A percentile compares a stretch with the other conserved stretches of the same genome.
phyloP scores from a whole-genome alignment of 2,113 vertebrate genomes.

The Capricornis sumatraensis region DNA sequence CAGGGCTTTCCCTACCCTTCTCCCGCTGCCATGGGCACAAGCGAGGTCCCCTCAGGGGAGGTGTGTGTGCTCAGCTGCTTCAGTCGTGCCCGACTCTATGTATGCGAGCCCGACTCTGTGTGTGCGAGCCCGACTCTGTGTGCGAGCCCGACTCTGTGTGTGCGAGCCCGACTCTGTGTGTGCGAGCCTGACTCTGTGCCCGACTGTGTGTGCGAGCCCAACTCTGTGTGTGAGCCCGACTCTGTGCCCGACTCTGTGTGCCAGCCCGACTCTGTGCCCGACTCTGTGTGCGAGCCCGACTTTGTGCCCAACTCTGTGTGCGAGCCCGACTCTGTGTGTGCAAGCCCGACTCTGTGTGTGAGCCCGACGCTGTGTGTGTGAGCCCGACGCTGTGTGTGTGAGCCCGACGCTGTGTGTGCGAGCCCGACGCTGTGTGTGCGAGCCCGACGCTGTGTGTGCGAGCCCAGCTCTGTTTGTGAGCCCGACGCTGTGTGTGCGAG shows the following conservation, averaged over 20 bases:
- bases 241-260: no score
- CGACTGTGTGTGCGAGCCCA: neutral
- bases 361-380: neutral
- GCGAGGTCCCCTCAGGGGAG: neutral
- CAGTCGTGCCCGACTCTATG: neutral
- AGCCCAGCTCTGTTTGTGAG: no score
- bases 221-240: no score
- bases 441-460: neutral
- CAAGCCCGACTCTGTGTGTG: neutral
- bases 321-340: neutral
- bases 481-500: neutral
- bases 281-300: rapidly evolving
- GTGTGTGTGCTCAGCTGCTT: neutral
- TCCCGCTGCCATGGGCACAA: rapidly evolving
- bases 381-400: no score
- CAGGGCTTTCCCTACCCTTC: neutral
- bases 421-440: neutral
- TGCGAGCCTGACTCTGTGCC: no score
- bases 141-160: neutral
- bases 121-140: no score
- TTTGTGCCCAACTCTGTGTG: no score
- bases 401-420: no score
- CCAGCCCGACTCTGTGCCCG: no score
- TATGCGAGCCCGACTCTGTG: no score
- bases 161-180: neutral